phyloP scores from a whole-genome alignment of 2,888 invertebrate genomes.

The Sesamia inferens region DNA sequence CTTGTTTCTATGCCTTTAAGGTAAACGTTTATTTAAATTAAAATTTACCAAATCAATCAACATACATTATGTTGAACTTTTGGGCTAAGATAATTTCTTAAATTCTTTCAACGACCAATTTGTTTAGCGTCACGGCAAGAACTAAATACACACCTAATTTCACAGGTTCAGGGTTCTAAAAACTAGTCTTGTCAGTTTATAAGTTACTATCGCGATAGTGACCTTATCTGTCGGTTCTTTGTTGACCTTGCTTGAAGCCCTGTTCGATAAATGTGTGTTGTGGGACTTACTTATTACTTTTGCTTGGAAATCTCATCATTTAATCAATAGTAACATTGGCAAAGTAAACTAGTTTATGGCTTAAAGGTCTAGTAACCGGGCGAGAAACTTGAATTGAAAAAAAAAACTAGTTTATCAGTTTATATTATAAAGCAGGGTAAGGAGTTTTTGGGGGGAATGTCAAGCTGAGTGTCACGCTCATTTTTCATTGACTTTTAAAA shows the following conservation, averaged over 20 bases:
- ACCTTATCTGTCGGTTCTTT: slow-evolving; percentile 36
- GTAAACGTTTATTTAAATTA: too few species aligned
- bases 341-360: too few species aligned
- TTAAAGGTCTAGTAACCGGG: too few species aligned
- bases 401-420: too few species aligned
- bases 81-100: background rate
- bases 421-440: too few species aligned
- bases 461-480: too few species aligned
- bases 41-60: too few species aligned
- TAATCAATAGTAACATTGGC: too few species aligned
- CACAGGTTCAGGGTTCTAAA: slow-evolving; percentile 31
- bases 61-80: background rate
- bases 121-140: background rate
- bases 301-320: slow-evolving; percentile 27
- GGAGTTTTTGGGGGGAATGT: too few species aligned
- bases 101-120: slow-evolving; percentile 2
- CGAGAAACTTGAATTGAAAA: too few species aligned
- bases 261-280: slow-evolving; percentile 5
- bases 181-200: slow-evolving; percentile 16
- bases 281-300: slow-evolving; percentile 17
- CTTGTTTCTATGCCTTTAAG: background rate
- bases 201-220: slow-evolving; percentile 18
- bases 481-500: too few species aligned
- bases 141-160: background rate
- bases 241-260: slow-evolving; percentile 31